Conservation (phyloP, 2,888 invertebrate genomes). For the Eupithecia tripunctaria region DNA sequence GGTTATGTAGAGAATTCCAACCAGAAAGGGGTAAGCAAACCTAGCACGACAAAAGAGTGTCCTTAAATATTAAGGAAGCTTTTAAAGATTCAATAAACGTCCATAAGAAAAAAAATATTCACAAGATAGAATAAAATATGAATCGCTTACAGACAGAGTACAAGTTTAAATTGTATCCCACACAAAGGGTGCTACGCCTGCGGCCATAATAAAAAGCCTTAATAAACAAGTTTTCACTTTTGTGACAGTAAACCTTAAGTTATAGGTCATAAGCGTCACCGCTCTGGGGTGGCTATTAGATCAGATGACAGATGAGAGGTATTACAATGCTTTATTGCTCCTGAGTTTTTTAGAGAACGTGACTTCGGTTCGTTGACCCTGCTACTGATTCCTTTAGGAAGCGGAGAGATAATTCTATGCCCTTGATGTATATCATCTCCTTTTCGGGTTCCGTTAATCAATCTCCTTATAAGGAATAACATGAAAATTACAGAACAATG, state of each 20-base stretch:
- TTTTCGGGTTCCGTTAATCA: conserved; percentile 59
- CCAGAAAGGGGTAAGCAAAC: not conserved
- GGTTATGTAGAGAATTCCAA: not conserved
- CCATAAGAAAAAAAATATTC: conserved; percentile 26
- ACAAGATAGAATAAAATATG: conserved; percentile 49
- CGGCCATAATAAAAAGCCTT: conserved; percentile 67
- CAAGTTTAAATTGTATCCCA: conserved; percentile 57
- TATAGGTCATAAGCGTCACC: conserved; percentile 67
- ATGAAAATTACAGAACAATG: conserved; percentile 46
- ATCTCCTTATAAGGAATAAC: conserved; percentile 51
- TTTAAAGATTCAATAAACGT: conserved; percentile 22
- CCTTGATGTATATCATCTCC: conserved; percentile 64
- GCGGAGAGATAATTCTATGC: conserved; percentile 63
- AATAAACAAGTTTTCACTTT: conserved; percentile 67
- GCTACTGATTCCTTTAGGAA: conserved; percentile 71
- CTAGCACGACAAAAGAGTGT: not conserved
- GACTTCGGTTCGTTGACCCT: conserved; percentile 71
- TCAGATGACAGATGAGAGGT: conserved; percentile 77
- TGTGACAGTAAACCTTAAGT: conserved; percentile 76
- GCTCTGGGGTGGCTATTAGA: conserved; percentile 67
- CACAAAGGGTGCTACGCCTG: conserved; percentile 64
- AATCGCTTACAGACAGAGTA: conserved; percentile 62
- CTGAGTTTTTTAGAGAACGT: conserved; percentile 68
- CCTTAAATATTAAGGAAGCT: conserved; percentile 9
- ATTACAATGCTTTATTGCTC: conserved; percentile 74